These are phyloP conservation scores for Latrodectus hesperus DNA, from an alignment of 2,888 invertebrate species.

Conservation along the genomic window DNA sequence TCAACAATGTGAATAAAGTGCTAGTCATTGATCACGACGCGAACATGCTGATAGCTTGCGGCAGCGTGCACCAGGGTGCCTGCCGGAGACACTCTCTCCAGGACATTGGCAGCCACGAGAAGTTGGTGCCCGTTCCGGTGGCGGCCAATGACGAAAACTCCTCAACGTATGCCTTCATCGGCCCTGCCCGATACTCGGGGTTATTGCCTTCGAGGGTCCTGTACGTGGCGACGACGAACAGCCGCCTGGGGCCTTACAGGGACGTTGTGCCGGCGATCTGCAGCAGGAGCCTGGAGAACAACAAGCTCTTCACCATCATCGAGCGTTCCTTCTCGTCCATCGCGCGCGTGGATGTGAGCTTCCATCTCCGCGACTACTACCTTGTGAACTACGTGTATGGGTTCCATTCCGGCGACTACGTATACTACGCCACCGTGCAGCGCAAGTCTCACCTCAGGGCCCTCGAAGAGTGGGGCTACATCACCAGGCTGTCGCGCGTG, in stretches of 20 bases:
- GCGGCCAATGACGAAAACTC: conserved; percentile 93
- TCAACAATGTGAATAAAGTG: conserved; percentile 91
- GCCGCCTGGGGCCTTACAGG: conserved; percentile 92
- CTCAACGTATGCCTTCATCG: conserved; percentile 93
- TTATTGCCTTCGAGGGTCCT: conserved; percentile 80
- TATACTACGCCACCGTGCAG: conserved; percentile 96
- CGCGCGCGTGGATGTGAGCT: conserved; percentile 71
- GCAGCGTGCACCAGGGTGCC: conserved; percentile 91
- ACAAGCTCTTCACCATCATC: conserved; percentile 70
- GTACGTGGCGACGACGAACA: conserved; percentile 95
- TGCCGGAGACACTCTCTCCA: conserved; percentile 89
- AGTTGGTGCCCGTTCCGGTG: conserved; percentile 87
- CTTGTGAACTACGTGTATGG: conserved; percentile 96
- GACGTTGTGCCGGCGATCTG: conserved; percentile 95
- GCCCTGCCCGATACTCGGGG: conserved; percentile 83
- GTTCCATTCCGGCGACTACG: conserved; percentile 94
- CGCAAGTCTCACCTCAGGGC: conserved; percentile 91
- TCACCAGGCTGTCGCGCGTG: conserved; percentile 90
- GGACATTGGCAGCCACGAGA: conserved; percentile 84
- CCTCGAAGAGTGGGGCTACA: conserved; percentile 91
- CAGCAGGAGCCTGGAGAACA: conserved; percentile 82
- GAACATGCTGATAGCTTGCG: conserved; percentile 88
- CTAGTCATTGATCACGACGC: conserved; percentile 88
- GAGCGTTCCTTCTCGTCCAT: conserved; percentile 71
- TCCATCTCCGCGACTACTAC: conserved; percentile 87